phyloP scores from a whole-genome alignment of 1,140 invertebrate genomes.

The Heliconius nattereri region DNA sequence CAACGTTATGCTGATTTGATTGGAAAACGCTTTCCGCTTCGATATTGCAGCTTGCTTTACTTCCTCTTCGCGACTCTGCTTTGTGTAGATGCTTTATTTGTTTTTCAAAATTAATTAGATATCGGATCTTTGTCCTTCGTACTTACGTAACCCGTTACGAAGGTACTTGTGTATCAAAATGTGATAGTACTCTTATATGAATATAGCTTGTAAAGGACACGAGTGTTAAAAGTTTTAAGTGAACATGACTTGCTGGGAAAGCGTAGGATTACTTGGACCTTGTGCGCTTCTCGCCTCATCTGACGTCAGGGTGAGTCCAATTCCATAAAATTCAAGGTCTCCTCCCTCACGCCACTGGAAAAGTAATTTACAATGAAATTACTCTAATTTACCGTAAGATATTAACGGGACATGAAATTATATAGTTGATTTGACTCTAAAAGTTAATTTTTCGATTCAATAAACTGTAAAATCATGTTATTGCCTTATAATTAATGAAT shows the following conservation, averaged over 20 bases:
- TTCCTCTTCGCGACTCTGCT: slow-evolving; percentile 61
- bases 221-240: slow-evolving; percentile 75
- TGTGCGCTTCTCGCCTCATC: slow-evolving; percentile 78
- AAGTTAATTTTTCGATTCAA: slow-evolving; percentile 20
- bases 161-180: slow-evolving; percentile 59
- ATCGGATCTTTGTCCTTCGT: slow-evolving; percentile 40
- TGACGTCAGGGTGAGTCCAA: slow-evolving; percentile 73
- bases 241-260: slow-evolving; percentile 81
- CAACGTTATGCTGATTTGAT: slow-evolving; percentile 75
- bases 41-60: slow-evolving; percentile 72
- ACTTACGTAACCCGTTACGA: slow-evolving; percentile 67
- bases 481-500: not conserved
- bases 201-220: slow-evolving; percentile 52
- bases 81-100: slow-evolving; percentile 71
- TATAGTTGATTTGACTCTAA: not conserved
- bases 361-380: not conserved
- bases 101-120: slow-evolving; percentile 55
- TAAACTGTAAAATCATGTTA: slow-evolving; percentile 9
- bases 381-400: not conserved
- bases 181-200: slow-evolving; percentile 52
- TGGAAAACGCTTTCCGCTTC: slow-evolving; percentile 76
- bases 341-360: slow-evolving; percentile 28
- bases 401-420: not conserved
- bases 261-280: slow-evolving; percentile 77
- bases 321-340: slow-evolving; percentile 50